Evolutionary conservation across 2,797 vertebrate species (phyloP).

Genomic region (Prionace glauca): DNA sequence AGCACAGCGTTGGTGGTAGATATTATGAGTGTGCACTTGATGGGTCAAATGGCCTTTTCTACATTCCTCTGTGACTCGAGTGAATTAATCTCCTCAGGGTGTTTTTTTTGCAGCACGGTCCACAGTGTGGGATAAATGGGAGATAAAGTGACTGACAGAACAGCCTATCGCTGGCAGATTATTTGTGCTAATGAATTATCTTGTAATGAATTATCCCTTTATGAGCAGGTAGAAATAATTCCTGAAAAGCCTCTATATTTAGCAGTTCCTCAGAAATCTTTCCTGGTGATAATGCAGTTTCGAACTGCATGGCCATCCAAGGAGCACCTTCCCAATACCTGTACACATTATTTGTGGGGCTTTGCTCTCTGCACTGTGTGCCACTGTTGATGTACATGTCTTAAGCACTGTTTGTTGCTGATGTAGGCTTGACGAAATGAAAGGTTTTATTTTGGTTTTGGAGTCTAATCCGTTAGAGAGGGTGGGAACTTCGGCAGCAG

Average conservation of each 20-base stretch:
- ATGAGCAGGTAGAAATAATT: neutral
- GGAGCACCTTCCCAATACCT: neutral
- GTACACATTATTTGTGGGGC: neutral
- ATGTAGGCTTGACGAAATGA: constrained; percentile 34
- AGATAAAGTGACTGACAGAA: neutral
- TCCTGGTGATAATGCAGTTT: neutral
- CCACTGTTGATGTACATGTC: neutral
- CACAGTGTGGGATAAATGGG: neutral
- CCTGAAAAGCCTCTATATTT: neutral
- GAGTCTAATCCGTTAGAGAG: constrained; percentile 43
- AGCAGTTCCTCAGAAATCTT: neutral
- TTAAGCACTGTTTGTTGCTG: neutral
- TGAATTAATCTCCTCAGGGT: neutral
- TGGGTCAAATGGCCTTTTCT: too few relatives aligned
- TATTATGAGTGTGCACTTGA: too few relatives aligned
- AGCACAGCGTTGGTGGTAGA: too few relatives aligned
- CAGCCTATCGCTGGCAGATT: neutral
- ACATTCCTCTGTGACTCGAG: neutral
- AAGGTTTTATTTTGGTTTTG: constrained; percentile 27
- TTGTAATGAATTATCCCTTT: neutral
- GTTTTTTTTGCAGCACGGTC: neutral
- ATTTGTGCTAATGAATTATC: neutral
- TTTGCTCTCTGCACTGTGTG: neutral
- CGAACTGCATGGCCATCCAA: neutral
- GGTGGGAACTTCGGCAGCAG: constrained; percentile 45